These are phyloP conservation scores for Nomada ferruginata DNA, from an alignment of 2,888 invertebrate species.

Conservation along the genomic window DNA sequence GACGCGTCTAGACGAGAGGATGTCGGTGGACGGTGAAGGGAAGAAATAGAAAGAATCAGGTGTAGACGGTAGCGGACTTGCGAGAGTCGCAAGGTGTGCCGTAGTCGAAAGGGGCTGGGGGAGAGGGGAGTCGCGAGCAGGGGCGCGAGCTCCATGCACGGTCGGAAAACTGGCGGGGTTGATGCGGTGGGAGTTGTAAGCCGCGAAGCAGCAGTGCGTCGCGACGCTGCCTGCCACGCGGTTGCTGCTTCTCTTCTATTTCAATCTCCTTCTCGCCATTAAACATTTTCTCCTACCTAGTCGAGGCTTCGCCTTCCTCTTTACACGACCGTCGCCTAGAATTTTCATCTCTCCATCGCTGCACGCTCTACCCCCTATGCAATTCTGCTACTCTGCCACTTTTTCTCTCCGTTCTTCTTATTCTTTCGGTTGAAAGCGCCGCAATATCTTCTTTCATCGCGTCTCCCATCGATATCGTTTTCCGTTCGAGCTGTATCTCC, in stretches of 20 bases:
- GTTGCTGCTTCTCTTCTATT: constrained; percentile 67
- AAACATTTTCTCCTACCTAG: not conserved
- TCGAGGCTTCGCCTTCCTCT: too few species aligned
- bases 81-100: constrained; percentile 32
- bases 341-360: too few species aligned
- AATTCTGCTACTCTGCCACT: not conserved
- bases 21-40: too few species aligned
- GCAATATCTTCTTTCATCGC: not conserved
- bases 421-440: not conserved
- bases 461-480: too few species aligned
- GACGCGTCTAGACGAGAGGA: too few species aligned
- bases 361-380: not conserved
- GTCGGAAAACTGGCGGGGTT: constrained; percentile 47
- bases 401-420: not conserved
- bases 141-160: constrained; percentile 41
- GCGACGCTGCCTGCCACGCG: constrained; percentile 81
- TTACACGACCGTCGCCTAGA: too few species aligned
- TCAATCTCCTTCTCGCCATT: constrained; percentile 31
- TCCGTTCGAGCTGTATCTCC: too few species aligned
- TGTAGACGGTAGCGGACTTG: not conserved
- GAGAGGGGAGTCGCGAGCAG: constrained; percentile 8
- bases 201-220: constrained; percentile 82
- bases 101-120: constrained; percentile 40
- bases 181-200: constrained; percentile 70
- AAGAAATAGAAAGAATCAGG: not conserved